Evolutionary conservation across 2,113 vertebrate species (phyloP).

Genomic region (Myodes glareolus): DNA sequence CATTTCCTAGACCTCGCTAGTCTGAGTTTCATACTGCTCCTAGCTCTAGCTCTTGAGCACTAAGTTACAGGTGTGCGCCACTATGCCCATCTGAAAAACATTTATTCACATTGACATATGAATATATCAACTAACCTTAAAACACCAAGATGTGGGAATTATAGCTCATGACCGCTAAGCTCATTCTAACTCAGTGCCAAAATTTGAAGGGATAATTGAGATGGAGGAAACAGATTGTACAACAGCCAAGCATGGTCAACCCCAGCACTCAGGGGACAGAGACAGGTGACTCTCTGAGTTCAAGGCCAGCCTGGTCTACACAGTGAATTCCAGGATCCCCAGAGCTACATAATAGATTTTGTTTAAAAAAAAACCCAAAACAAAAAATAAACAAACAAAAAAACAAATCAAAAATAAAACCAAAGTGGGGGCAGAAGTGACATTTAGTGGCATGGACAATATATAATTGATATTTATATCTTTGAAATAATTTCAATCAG

Average conservation of each 20-base stretch:
- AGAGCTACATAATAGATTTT: background rate
- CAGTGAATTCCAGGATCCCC: background rate
- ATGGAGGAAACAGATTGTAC: background rate
- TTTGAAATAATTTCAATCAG: background rate
- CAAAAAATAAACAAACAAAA: background rate
- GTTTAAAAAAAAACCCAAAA: too few relatives aligned
- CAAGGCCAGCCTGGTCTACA: background rate
- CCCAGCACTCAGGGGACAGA: background rate
- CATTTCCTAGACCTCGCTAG: background rate
- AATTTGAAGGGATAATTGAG: background rate
- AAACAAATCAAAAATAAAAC: background rate
- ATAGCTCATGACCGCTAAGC: background rate
- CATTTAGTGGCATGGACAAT: background rate
- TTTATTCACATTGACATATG: slow-evolving; percentile 19
- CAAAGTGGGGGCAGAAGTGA: background rate
- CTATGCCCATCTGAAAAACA: background rate
- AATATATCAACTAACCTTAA: background rate
- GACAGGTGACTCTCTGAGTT: background rate
- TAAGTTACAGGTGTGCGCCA: background rate
- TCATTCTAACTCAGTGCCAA: background rate
- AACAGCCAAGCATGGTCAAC: background rate
- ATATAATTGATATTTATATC: background rate
- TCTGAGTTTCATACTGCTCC: background rate
- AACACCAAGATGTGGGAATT: background rate
- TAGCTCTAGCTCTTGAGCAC: background rate